Conservation (phyloP, 2,888 invertebrate species). For the Cerastoderma edule region DNA sequence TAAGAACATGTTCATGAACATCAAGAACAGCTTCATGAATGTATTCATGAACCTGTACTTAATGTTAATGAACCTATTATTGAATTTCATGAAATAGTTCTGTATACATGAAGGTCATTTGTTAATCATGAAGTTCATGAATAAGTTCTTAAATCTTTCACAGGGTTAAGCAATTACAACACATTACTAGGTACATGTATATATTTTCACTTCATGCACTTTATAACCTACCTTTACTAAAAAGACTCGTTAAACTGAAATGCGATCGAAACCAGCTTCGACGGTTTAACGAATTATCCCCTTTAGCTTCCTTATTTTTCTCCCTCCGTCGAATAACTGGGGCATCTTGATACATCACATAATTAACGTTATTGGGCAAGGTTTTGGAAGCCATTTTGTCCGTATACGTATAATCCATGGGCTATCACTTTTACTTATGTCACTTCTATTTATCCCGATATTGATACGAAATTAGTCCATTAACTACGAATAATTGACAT, state of each 20-base stretch:
- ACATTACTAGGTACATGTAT: too few species aligned
- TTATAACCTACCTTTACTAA: slow-evolving; percentile 58
- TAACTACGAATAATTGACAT: slow-evolving; percentile 4
- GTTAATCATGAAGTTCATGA: too few species aligned
- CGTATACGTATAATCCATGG: not conserved
- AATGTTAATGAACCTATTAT: not conserved
- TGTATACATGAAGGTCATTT: too few species aligned
- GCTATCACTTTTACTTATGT: not conserved
- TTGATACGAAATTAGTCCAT: slow-evolving; percentile 1
- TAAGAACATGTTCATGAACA: too few species aligned
- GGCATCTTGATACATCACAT: slow-evolving; percentile 27
- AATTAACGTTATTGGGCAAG: slow-evolving; percentile 1
- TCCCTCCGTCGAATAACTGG: slow-evolving; percentile 54
- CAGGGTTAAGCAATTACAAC: too few species aligned
- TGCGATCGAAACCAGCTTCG: slow-evolving; percentile 61
- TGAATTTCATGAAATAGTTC: not conserved
- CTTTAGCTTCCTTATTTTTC: slow-evolving; percentile 45
- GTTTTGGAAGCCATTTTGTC: slow-evolving; percentile 19
- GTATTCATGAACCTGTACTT: too few species aligned
- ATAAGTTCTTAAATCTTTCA: too few species aligned
- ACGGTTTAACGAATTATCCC: slow-evolving; percentile 51
- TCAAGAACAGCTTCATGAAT: too few species aligned
- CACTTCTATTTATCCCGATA: slow-evolving; percentile 14
- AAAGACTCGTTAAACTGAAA: slow-evolving; percentile 60
- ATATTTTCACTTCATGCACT: too few species aligned